phyloP scores from a whole-genome alignment of 2,113 vertebrate genomes.

The Mustela nigripes region DNA sequence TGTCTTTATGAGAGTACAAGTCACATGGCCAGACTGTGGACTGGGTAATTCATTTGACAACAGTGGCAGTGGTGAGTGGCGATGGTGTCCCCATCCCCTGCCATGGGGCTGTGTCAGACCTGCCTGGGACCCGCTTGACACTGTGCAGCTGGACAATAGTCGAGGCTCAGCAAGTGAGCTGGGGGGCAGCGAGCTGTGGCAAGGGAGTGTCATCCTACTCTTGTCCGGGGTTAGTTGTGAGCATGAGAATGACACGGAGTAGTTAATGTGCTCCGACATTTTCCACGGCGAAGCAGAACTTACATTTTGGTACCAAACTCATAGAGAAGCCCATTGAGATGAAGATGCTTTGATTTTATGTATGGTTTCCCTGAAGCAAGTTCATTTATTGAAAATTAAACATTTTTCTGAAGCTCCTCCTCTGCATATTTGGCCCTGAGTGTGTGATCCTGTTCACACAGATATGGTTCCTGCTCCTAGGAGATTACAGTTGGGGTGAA shows the following conservation, averaged over 20 bases:
- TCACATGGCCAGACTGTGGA: background rate
- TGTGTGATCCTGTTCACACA: background rate
- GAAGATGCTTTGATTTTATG: background rate
- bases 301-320: background rate
- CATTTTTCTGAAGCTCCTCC: background rate
- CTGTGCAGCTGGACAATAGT: background rate
- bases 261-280: rapidly evolving
- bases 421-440: background rate
- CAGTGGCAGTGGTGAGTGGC: rapidly evolving
- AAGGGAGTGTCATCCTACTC: background rate
- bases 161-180: background rate
- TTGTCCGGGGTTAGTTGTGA: background rate
- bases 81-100: rapidly evolving
- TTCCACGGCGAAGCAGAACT: background rate
- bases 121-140: background rate
- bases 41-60: too few species aligned
- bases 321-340: background rate
- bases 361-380: background rate
- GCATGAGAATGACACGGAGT: background rate
- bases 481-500: background rate
- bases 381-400: background rate
- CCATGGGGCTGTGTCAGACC: rapidly evolving
- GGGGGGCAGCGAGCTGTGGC: rapidly evolving
- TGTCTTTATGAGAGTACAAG: background rate
- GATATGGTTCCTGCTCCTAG: background rate